Evolutionary conservation across 2,888 invertebrate species (phyloP).

Genomic region (Leptothorax acervorum): DNA sequence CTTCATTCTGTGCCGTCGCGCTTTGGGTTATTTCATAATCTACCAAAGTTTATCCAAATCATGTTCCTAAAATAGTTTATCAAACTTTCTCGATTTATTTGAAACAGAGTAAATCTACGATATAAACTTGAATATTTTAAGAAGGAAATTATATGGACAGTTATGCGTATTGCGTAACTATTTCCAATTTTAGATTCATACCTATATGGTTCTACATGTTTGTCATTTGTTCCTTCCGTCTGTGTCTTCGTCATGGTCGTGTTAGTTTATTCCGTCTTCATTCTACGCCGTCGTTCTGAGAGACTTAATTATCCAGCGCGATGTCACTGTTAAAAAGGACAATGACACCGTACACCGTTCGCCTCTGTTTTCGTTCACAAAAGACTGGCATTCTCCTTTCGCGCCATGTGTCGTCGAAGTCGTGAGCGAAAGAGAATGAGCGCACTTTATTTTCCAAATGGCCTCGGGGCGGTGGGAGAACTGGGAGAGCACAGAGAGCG

Average conservation of each 20-base stretch:
- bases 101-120: not conserved
- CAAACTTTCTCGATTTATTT: not conserved
- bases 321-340: conserved; percentile 73
- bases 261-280: conserved; percentile 11
- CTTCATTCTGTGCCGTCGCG: conserved; percentile 10
- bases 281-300: conserved; percentile 12
- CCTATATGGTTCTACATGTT: not conserved
- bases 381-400: conserved; percentile 65
- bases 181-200: not conserved
- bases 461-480: conserved; percentile 43
- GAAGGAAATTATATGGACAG: not conserved
- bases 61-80: too few species aligned
- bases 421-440: conserved; percentile 55
- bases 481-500: conserved; percentile 45
- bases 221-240: conserved; percentile 2
- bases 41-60: too few species aligned
- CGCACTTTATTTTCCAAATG: conserved; percentile 74
- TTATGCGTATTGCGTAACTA: not conserved
- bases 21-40: too few species aligned
- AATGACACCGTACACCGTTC: conserved; percentile 69
- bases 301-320: conserved; percentile 79
- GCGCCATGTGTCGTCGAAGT: conserved; percentile 65
- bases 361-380: conserved; percentile 69
- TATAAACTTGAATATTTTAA: not conserved
- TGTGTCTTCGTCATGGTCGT: conserved; percentile 1